Base-by-base conservation (phyloP, 2,113 vertebrate genomes). In the Bubalus kerabau region DNA sequence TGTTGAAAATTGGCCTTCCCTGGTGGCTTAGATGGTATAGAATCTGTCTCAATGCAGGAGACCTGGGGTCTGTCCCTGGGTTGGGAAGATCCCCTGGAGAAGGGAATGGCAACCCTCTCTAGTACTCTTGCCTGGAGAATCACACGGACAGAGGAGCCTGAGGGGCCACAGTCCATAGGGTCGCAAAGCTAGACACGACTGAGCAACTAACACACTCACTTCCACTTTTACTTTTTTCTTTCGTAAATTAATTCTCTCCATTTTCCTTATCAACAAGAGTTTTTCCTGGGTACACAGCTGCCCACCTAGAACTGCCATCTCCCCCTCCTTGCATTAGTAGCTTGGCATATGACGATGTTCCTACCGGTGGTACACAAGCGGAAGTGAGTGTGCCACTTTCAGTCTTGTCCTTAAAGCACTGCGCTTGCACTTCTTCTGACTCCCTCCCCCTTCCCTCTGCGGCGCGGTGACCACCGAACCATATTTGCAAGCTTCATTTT, bases 361-460 rank as follows among this genome's bases (percentile, higher is more conserved):
- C 32, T 54, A 23, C 57, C 21, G 83, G 46, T 40, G 50, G 14
- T 26, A 21, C 30, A 21, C 23, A 8, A 78, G 19, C 23, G 67
- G 32, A 81, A 74, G 57, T 78, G 40, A 88, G 11, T 21, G 17
- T 28, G 21, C 4, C 26, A 40, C 59, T 52, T n/a, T 86, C 40
- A 28, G 21, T 74, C 46, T 91, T 50, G 26, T 82, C 36, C 84
- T 82, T 52, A 89, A 90, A 85, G 10, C n/a, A 7, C 10, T 12
- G 30, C 6, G 5, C 26, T 15, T 71, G 14, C 0, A 14, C 1
- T 48, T 26, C 5, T 14, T 3, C 16, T 50, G 15, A 2, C 30
- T 76, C 36, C 12, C 7, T 83, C 15, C 0, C 14, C 14, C 50
- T 14, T n/a, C 48, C 16, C 12, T 48, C 60, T 52, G 19, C 0